phyloP scores from a whole-genome alignment of 53 echinoderm and acorn worm species.

The Stichopus horrens region DNA sequence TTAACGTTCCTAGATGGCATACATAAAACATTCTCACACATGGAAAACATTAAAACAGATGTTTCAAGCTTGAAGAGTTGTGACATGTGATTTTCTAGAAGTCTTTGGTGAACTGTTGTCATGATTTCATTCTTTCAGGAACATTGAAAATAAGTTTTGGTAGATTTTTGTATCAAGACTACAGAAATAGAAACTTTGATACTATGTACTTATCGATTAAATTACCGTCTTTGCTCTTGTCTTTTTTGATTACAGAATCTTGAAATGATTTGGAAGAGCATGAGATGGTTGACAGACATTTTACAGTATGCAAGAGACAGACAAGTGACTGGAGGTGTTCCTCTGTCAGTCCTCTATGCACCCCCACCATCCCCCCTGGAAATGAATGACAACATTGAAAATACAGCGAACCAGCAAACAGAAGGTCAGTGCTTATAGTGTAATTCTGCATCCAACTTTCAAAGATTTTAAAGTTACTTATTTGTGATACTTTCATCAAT shows the following conservation, averaged over 20 bases:
- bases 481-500: too few species aligned
- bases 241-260: slow-evolving; percentile 58
- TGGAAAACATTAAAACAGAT: too few species aligned
- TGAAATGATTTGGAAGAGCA: slow-evolving; percentile 96
- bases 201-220: not conserved
- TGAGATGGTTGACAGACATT: slow-evolving; percentile 95
- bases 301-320: slow-evolving; percentile 97
- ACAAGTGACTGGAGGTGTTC: slow-evolving; percentile 93
- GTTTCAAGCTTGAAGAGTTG: too few species aligned
- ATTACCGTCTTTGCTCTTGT: not conserved
- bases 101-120: too few species aligned
- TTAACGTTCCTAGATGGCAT: too few species aligned
- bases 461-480: too few species aligned
- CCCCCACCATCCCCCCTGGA: slow-evolving; percentile 97
- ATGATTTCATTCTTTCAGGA: too few species aligned
- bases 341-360: slow-evolving; percentile 96
- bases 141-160: not conserved
- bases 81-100: too few species aligned
- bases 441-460: too few species aligned
- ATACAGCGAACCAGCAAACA: not conserved
- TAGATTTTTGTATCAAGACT: not conserved
- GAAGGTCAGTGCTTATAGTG: not conserved
- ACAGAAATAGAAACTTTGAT: not conserved
- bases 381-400: slow-evolving; percentile 57
- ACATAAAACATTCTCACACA: too few species aligned